These are phyloP conservation scores for Berghia stephanieae DNA, from an alignment of 1,140 invertebrate genomes.

Conservation along the genomic window DNA sequence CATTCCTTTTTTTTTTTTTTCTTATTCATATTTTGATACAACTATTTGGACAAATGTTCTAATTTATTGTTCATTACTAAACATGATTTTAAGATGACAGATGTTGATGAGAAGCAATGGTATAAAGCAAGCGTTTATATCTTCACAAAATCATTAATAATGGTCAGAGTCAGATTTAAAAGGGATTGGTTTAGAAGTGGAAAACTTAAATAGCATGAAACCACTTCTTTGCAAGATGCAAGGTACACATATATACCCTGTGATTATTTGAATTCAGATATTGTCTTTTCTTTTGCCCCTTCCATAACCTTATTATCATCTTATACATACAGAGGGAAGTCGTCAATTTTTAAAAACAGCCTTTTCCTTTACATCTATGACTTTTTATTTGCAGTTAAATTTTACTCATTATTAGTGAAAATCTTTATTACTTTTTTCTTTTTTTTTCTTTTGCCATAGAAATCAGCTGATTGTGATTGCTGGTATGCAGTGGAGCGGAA, in stretches of 20 bases:
- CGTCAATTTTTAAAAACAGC: no score
- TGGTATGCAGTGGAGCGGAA: conserved; percentile 64
- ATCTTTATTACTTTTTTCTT: background rate
- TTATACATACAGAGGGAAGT: background rate
- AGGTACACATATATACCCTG: background rate
- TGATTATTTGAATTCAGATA: background rate
- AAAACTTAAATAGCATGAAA: no score
- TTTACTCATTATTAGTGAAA: background rate
- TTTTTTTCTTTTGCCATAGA: conserved; percentile 43
- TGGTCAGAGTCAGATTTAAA: no score
- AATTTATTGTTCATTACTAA: no score
- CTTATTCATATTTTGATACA: no score
- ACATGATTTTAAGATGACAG: no score
- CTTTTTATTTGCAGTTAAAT: background rate
- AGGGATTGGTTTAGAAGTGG: no score
- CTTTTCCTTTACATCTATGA: background rate
- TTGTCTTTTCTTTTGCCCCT: background rate
- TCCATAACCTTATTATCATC: background rate
- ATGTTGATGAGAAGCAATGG: background rate
- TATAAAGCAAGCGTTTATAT: background rate
- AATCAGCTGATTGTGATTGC: conserved; percentile 63
- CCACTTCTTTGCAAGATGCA: background rate
- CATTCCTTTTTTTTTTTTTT: background rate
- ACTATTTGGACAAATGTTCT: no score
- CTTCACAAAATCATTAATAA: background rate